Percentiles rank a stretch among this genome's conserved stretches.
Conservation (phyloP, 2,888 invertebrate genomes). For the Seira sanloemensis region DNA sequence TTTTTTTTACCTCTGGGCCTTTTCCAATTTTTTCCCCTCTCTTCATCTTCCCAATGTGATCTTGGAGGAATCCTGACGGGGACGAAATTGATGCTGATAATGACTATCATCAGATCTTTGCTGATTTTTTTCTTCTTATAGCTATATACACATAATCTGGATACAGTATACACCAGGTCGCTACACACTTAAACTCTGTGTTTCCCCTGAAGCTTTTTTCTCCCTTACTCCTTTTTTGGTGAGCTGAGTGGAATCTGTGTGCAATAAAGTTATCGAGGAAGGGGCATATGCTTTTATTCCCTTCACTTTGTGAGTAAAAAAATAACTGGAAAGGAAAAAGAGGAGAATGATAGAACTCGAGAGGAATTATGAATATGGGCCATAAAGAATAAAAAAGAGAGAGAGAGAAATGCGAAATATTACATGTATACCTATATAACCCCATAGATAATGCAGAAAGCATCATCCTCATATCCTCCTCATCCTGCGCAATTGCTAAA, state of each 20-base stretch:
- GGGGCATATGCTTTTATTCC: neutral
- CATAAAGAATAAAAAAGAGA: neutral
- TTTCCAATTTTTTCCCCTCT: constrained; percentile 38
- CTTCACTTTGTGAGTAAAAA: neutral
- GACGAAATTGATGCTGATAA: constrained; percentile 27
- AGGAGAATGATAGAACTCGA: neutral
- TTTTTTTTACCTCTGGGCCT: constrained; percentile 25
- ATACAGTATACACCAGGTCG: too few species aligned
- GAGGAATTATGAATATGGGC: neutral
- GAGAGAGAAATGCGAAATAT: too few species aligned
- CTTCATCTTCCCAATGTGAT: constrained; percentile 38
- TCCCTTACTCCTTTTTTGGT: too few species aligned
- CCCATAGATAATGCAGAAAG: neutral
- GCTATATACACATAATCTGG: neutral
- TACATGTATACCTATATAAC: neutral
- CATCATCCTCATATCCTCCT: neutral
- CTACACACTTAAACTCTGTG: neutral
- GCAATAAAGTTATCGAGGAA: neutral
- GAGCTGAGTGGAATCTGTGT: neutral
- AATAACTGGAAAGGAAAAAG: neutral
- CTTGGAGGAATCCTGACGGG: constrained; percentile 32
- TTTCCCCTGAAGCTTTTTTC: neutral
- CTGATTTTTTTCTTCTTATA: neutral
- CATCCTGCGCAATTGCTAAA: neutral
- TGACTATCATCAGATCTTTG: constrained; percentile 9